Evolutionary conservation across 2,113 vertebrate genomes (phyloP).

Genomic region (Bambusicola thoracicus): DNA sequence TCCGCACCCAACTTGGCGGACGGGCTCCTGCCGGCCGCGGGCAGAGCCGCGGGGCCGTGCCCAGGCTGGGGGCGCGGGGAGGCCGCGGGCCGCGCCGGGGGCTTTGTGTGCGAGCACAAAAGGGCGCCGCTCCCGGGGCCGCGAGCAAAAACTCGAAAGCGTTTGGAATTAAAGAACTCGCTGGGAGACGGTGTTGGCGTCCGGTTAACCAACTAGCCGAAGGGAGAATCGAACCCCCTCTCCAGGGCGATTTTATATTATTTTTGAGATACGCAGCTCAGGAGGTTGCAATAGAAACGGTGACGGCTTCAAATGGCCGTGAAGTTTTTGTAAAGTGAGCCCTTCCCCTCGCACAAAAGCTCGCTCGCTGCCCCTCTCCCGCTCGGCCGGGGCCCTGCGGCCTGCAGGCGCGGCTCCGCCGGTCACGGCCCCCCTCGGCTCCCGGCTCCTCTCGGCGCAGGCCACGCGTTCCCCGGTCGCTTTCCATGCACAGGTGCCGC

Average conservation of each 20-base stretch:
- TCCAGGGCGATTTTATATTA: conserved; percentile 2
- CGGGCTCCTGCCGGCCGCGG: no score
- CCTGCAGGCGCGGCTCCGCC: no score
- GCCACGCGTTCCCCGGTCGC: no score
- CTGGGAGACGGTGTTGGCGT: not conserved
- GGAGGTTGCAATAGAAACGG: not conserved
- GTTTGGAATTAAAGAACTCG: not conserved
- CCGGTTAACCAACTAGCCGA: not conserved
- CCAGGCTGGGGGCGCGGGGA: no score
- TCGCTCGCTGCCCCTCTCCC: not conserved
- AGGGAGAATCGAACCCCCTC: conserved; percentile 17
- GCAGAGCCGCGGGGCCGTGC: no score
- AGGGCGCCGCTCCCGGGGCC: not conserved
- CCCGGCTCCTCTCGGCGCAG: no score
- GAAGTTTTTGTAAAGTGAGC: conserved; percentile 53
- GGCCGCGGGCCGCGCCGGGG: not conserved
- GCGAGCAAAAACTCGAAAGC: not conserved
- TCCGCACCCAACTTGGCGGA: no score
- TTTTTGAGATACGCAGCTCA: not conserved
- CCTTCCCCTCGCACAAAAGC: conserved; percentile 44
- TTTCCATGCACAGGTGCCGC: conserved; percentile 29
- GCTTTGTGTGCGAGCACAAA: conserved; percentile 53
- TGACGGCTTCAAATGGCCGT: not conserved
- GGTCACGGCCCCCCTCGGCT: no score
- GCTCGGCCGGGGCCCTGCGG: no score